Conservation (phyloP, 2,113 vertebrate genomes). For the Cranoglanis bouderius region DNA sequence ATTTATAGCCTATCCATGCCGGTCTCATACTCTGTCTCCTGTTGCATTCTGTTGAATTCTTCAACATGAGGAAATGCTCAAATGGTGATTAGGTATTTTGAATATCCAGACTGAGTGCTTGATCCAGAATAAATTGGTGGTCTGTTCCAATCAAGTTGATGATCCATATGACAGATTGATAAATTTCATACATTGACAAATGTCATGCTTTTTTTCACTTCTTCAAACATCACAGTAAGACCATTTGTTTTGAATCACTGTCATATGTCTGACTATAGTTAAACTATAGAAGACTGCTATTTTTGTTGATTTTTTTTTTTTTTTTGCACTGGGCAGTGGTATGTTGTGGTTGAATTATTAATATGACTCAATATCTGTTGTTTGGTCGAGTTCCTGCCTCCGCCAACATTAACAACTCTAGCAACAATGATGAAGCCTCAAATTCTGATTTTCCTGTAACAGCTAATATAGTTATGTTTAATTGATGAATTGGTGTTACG, state of each 20-base stretch:
- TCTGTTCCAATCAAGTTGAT: not conserved
- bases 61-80: slow-evolving; percentile 1
- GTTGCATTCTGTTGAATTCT: not conserved
- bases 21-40: not conserved
- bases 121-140: not conserved
- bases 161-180: not conserved
- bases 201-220: not conserved
- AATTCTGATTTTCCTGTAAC: not conserved
- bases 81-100: slow-evolving; percentile 4
- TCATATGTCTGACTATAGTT: not conserved
- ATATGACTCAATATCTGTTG: not conserved
- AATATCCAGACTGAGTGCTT: slow-evolving; percentile 1
- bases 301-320: not conserved
- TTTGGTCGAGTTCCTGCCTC: not conserved
- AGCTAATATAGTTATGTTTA: not conserved
- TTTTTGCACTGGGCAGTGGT: not conserved
- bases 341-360: not conserved
- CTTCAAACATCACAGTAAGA: not conserved
- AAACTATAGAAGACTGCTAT: not conserved
- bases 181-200: not conserved
- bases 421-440: not conserved
- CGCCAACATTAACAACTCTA: not conserved
- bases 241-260: not conserved
- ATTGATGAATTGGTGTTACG: not conserved
- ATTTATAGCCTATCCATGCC: slow-evolving; percentile 39